Evolutionary conservation across 2,113 vertebrate species (phyloP).

Genomic region (Galeopterus variegatus): DNA sequence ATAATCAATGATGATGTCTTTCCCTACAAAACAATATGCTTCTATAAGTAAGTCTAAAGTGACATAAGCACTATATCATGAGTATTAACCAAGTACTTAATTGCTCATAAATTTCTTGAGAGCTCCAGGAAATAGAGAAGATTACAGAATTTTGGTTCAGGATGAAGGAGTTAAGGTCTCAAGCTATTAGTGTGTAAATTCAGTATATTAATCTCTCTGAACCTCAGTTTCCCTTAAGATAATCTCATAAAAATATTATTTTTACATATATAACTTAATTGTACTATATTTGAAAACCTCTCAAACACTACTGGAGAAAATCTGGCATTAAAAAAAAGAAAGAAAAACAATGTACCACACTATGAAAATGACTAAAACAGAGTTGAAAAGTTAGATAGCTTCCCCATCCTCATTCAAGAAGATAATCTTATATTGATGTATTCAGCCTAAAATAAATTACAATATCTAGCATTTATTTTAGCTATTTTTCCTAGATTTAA

Average conservation of each 20-base stretch:
- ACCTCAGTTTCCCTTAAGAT: not conserved
- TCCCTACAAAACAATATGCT: not conserved
- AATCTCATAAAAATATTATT: not conserved
- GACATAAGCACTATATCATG: not conserved
- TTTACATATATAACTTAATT: not conserved
- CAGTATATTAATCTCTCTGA: not conserved
- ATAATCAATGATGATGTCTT: not conserved
- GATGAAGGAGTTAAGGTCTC: not conserved
- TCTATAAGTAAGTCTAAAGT: not conserved
- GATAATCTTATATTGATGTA: not conserved
- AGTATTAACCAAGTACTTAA: not conserved
- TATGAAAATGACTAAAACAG: not conserved
- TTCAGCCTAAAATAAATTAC: not conserved
- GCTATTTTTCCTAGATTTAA: not conserved
- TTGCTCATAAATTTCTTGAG: not conserved
- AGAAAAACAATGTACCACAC: not conserved
- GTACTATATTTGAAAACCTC: not conserved
- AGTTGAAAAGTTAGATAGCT: not conserved
- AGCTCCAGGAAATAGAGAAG: not conserved
- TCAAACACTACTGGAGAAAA: not conserved
- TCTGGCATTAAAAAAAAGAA: not conserved
- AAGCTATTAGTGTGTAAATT: not conserved
- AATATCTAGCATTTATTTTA: not conserved
- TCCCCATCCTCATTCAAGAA: not conserved
- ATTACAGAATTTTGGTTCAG: not conserved